phyloP scores from a whole-genome alignment of 2,113 vertebrate species.

The Cettia cetti region DNA sequence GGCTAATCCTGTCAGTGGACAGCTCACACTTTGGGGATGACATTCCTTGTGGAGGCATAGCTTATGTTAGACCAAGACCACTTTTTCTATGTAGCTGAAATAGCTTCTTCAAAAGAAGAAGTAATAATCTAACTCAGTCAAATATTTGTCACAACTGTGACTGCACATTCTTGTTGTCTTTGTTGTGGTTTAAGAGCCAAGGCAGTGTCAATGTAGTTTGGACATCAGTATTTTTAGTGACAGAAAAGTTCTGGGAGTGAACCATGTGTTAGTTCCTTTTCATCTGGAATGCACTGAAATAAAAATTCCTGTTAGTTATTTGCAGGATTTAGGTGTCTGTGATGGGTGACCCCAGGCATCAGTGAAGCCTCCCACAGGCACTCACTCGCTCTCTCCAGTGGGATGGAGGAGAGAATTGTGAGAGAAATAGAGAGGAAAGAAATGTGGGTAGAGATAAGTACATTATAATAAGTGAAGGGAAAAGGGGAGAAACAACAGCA shows the following conservation, averaged over 20 bases:
- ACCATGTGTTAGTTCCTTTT: not conserved
- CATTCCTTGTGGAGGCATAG: rapidly evolving
- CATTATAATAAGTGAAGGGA: not conserved
- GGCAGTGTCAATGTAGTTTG: not conserved
- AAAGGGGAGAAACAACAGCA: not conserved
- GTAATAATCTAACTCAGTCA: not conserved
- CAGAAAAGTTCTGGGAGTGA: not conserved
- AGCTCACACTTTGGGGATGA: not conserved
- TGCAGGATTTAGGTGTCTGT: not conserved
- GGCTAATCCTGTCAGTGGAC: not conserved
- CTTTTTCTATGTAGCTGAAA: not conserved
- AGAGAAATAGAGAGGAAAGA: not conserved
- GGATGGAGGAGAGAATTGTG: not conserved
- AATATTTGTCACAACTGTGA: not conserved
- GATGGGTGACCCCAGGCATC: not conserved
- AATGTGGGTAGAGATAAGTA: not conserved
- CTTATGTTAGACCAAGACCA: not conserved
- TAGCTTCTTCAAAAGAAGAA: not conserved
- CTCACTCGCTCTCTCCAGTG: not conserved
- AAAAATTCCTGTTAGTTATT: not conserved
- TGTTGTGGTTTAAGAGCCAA: not conserved
- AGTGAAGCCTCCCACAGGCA: not conserved
- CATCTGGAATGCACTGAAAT: not conserved
- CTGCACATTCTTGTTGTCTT: not conserved
- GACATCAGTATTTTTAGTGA: not conserved